phyloP scores from a whole-genome alignment of 2,888 invertebrate species.

The Lucinisca nassula region DNA sequence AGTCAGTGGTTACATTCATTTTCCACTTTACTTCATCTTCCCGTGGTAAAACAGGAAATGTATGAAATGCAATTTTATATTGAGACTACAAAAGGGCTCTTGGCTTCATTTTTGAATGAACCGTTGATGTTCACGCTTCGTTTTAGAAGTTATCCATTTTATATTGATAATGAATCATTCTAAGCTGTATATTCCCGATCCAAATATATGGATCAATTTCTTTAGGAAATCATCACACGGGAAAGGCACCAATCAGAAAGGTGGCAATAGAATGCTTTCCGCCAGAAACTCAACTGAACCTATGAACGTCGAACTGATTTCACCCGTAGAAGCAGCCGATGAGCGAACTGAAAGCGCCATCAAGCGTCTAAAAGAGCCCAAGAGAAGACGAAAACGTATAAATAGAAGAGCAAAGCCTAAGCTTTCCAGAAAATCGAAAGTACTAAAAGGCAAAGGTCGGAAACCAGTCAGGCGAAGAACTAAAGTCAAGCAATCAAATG shows the following conservation, averaged over 20 bases:
- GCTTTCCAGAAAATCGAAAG: background rate
- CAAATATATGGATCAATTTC: background rate
- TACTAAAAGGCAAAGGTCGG: background rate
- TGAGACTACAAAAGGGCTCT: background rate
- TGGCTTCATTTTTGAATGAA: conserved; percentile 5
- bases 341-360: background rate
- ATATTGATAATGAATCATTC: conserved; percentile 19
- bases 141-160: conserved; percentile 6
- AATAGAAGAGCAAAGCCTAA: background rate
- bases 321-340: background rate
- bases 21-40: background rate
- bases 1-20: background rate
- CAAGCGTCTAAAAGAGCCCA: background rate
- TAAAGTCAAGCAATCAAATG: background rate
- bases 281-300: background rate
- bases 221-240: background rate
- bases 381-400: background rate
- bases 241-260: background rate
- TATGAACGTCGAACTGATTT: background rate
- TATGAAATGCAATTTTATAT: conserved; percentile 17
- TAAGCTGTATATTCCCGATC: conserved; percentile 7
- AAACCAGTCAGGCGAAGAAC: background rate
- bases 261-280: background rate
- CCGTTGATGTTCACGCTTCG: conserved; percentile 12
- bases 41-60: background rate